phyloP scores from a whole-genome alignment of 2,113 vertebrate species.

The Hydrochoerus hydrochaeris region DNA sequence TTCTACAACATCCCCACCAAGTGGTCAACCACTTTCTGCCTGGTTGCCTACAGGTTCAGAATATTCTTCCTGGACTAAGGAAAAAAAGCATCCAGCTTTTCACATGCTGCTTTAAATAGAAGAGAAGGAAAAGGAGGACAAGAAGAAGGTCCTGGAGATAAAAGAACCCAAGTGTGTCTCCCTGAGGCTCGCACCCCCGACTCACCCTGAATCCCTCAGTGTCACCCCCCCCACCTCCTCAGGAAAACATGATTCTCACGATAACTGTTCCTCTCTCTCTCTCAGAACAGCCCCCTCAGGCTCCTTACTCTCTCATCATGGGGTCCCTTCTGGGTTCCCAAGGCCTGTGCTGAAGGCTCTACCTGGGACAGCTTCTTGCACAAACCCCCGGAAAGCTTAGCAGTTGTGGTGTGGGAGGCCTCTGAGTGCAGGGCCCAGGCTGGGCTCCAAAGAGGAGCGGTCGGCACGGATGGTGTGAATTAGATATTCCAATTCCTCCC shows the following conservation, averaged over 20 bases:
- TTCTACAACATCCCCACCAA: conserved; percentile 81
- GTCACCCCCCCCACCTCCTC: neutral
- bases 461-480: neutral
- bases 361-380: neutral
- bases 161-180: neutral
- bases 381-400: neutral
- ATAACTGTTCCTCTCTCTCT: neutral
- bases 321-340: neutral
- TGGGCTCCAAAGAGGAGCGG: neutral
- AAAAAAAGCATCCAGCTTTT: neutral
- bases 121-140: neutral
- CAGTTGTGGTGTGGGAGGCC: neutral
- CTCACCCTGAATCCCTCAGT: neutral
- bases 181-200: neutral
- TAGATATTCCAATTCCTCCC: neutral
- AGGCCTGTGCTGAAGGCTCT: neutral
- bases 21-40: conserved; percentile 74
- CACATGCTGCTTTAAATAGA: neutral
- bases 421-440: neutral
- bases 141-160: neutral
- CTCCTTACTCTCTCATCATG: neutral
- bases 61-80: neutral
- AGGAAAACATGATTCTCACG: neutral
- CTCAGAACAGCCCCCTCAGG: neutral
- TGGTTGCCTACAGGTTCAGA: conserved; percentile 45